Evolutionary conservation across 2,888 invertebrate genomes (phyloP), one percentile per base, ranked within the genome.

Genomic region (Microctonus aethiopoides): DNA sequence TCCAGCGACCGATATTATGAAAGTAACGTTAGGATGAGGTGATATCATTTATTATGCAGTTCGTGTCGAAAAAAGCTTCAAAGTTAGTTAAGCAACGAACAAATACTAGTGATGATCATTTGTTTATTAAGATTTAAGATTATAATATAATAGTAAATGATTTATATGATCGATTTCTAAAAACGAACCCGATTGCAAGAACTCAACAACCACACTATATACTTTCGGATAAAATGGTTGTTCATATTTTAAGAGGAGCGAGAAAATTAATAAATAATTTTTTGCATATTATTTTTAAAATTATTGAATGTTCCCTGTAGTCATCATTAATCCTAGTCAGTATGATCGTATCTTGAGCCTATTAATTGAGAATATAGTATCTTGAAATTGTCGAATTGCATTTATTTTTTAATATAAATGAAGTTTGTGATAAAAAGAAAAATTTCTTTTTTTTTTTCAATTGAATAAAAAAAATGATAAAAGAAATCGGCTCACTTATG

Each of bases 161-260:
- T 13, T 51, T 60, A 13, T 29, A 51, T 51, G 59, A 60, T 10
- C 1, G 65, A 59, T 69, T 64, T 57, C 2, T 13, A 26, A 69
- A 39, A 59, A 36, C 59, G 32, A 56, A 65, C 65, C 36, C 64
- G 32, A 65, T 69, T 41, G 6, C 22, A 39, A 63, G 68, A 62
- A 68, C 63, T 56, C 68, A 68, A 13, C 62, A 68, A 68, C 26
- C 63, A 41, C 57, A 68, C 22, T 61, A 61, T 61, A 51, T 68
- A 20, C 61, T 68, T 26, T 61, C 68, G 1, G 68, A 62, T 52
- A 46, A 52, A 26, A 68, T 62, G 68, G 41, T 54, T 63, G 41
- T 34, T 32, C 63, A 22, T 20, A 29, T 63, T 39, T 67, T 7
- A 5, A 41, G 56, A 56, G 6, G 2, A 65, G 4, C 13, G 56